These are phyloP conservation scores for Aurelia aurita complex sp. Pacific DNA, from an alignment of 30 jellyfish, hydroid and myxozoan genomes.

Conservation along the genomic window DNA sequence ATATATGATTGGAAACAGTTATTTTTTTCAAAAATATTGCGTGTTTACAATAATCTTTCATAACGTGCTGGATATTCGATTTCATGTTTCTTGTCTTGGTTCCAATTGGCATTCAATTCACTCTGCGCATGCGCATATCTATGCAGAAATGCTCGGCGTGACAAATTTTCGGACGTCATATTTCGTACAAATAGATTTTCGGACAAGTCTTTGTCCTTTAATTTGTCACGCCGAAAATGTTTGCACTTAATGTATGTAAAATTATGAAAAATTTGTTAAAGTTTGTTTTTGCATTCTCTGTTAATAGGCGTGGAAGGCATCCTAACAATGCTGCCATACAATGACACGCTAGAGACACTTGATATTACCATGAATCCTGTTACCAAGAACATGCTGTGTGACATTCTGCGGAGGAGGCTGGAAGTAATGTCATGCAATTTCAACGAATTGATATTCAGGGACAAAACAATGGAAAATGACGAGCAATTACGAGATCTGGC, in stretches of 20 bases:
- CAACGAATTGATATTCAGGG: conserved; percentile 31
- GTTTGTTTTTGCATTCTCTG: neutral
- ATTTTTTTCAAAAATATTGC: too few species aligned
- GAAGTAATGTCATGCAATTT: conserved; percentile 9
- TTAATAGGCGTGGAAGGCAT: conserved; percentile 24
- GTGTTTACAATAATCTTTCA: too few species aligned
- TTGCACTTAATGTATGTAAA: neutral
- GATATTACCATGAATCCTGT: conserved; percentile 43
- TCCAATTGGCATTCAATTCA: too few species aligned
- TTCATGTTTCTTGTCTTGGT: too few species aligned
- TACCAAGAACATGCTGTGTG: conserved; percentile 3
- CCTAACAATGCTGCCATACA: neutral
- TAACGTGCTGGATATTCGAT: too few species aligned
- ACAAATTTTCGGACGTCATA: too few species aligned
- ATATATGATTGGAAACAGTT: too few species aligned
- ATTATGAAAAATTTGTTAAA: neutral
- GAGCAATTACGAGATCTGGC: neutral
- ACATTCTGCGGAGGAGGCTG: conserved; percentile 8
- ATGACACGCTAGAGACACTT: conserved; percentile 30
- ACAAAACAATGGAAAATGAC: conserved; percentile 24
- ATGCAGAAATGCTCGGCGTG: too few species aligned
- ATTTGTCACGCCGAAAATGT: too few species aligned
- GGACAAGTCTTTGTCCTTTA: too few species aligned
- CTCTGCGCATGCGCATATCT: too few species aligned
- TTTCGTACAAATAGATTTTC: too few species aligned